Base-by-base conservation (phyloP, 2,888 invertebrate genomes). In the Acholoe squamosa region DNA sequence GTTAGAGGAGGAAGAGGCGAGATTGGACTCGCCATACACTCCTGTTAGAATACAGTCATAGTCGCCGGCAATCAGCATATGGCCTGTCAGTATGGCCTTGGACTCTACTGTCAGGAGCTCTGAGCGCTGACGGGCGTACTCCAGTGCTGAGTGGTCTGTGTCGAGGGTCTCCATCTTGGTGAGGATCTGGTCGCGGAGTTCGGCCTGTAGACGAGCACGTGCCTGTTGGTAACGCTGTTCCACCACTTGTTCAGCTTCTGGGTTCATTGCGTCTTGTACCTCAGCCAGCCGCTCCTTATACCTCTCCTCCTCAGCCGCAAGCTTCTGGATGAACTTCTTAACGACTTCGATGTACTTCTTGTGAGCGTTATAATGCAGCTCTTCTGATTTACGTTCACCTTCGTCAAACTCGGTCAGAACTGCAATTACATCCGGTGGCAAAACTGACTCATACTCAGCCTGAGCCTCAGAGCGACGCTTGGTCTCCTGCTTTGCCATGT, bases 71-170 rank as follows among this genome's bases (percentile, higher is more conserved):
- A 95, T 92, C 22, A 94, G 89, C 14, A 93, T 92, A 51, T 92
- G 93, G 31, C 93, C 93, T 19, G 94, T 93, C 31, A 95, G 93
- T 10, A 94, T 93, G 28, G 92, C 93, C 92, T 94, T 95, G 10
- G 95, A 94, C 90, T 95, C 95, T 0, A 92, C 92, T 19, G 94
- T 93, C 90, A 94, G 94, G 28, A 95, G 91, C 91, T 95, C 95
- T 10, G 94, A 94, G 76, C 93, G 92, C 91, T 95, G 93, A 77
- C 95, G 92, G 16, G 94, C 93, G 91, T 95, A 95, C 89, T 95
- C 95, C 51, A 95, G 91, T 12, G 93, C 88, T 0, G 95, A 93
- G 77, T 94, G 94, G n/a, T 93, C 93, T 61, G 94, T 93, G 89
- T 95, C 95, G 0, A 95, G 91, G 5, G 90, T 91, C 91, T 95